Evolutionary conservation across 37 sponge, comb jelly and placozoan species (phyloP), one percentile per base, ranked within the genome.

Genomic region (Dysidea cf. avara): DNA sequence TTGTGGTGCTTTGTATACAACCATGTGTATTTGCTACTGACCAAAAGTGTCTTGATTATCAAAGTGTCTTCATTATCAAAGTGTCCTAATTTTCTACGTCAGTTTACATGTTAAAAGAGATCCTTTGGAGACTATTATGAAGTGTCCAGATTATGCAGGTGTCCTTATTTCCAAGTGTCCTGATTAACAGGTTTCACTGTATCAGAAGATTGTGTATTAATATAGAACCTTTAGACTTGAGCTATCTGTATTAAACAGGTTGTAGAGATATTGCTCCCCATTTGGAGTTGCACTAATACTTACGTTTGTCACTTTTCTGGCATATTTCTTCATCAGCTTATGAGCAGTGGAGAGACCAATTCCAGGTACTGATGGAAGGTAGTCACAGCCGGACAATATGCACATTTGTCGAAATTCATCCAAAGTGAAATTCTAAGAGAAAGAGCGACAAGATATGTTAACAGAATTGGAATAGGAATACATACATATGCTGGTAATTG

Each of bases 321-420:
- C 70, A 64, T 56, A 88, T 70, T 81, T 88, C 56, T 69, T 85
- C 81, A 97, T 78, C 62, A 94, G 73, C 62, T 97, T 97, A 40
- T 77, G 61, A n/a, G 96, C 87, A 68, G 87, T 94, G 30, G 57
- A 72, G 49, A 94, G 87, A 0, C 99, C 99, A 20, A 94, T 79
- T 7, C 96, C 96, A 28, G 89, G 92, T 1, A 97, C 75, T 14
- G 90, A 84, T 46, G 93, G 66, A 18, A 97, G 87, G 73, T 97
- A 97, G 76, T 97, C 99, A 86, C 99, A 97, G 7, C 99, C 99
- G 12, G 95, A 94, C 46, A 97, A 75, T 25, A 97, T 97, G 63
- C 99, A 97, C 95, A 97, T 94, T 26, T 94, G 92, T 13, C 99
- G 72, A 75, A 91, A 94, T 3, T 84, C 76, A 39, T 81, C 79